Evolutionary conservation across 1,140 invertebrate species (phyloP), one percentile per base, ranked within the genome.

Genomic region (Drosophila persimilis): DNA sequence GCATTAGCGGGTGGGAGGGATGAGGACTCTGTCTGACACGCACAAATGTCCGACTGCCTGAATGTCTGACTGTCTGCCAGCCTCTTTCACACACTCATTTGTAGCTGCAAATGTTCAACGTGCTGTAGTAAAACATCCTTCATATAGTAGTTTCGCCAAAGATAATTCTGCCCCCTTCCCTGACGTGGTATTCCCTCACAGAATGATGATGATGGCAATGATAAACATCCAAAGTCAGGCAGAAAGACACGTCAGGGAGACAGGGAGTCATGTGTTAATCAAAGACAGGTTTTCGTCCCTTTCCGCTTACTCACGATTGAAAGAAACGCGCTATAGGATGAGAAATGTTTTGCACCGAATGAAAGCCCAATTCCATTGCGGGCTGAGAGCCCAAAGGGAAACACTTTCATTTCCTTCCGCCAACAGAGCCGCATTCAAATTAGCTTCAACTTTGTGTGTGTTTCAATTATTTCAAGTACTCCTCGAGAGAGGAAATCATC

Each of bases 61-160:
- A 67, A 41, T 66, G 72, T 43, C 53, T 76, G 71, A 76, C 55
- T 79, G 80, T 84, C 79, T 79, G 84, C 56, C 84, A 69, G 63
- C 53, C 74, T 62, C 59, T 48, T 71, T 79, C 75, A 73, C 72
- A 70, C 84, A 69, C 20, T 76, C 81, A 85, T 85, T 85, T 85
- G 81, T 74, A 77, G 64, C 58, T 66, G 69, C 55, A 77, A 85
- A 77, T 70, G 76, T 70, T 73, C 80, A 73, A 58, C 73, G 70
- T 69, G 62, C 57, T 63, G 83, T 78, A 88, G 78, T 86, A 85
- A 86, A 85, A 56, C 73, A 86, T 85, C 86, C 77, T 80, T 77
- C 73, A 75, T 86, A 81, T 81, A 88, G 83, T 77, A 88, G 83
- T 77, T 81, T 55, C 53, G 41, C 61, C 62, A 15, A 22, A 43